Evolutionary conservation across 2,113 vertebrate genomes (phyloP).

Genomic region (Indicator maculatus): DNA sequence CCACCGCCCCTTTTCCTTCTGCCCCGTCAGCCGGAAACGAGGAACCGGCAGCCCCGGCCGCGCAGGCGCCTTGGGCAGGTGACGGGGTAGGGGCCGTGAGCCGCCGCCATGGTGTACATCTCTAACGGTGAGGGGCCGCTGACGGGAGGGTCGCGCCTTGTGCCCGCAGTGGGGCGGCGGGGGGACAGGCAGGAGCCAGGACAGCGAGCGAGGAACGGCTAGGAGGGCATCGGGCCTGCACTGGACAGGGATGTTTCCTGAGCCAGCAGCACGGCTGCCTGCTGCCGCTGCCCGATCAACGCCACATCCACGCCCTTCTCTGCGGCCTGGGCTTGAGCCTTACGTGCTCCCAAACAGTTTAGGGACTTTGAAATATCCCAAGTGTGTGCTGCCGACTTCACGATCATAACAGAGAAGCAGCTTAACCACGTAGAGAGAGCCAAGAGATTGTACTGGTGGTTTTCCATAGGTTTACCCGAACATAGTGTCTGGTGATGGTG

Average conservation of each 20-base stretch:
- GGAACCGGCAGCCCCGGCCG: rapidly evolving
- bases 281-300: not conserved
- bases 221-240: not conserved
- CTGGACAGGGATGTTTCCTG: not conserved
- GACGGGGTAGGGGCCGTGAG: not conserved
- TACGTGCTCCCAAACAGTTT: rapidly evolving
- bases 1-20: rapidly evolving
- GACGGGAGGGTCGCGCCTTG: not conserved
- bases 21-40: not conserved
- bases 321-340: not conserved
- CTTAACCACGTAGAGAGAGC: rapidly evolving
- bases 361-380: rapidly evolving
- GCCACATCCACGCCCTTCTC: rapidly evolving
- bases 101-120: slow-evolving; percentile 86
- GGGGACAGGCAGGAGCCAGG: not conserved
- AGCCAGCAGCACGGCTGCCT: not conserved
- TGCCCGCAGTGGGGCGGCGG: not conserved
- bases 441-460: rapidly evolving
- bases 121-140: slow-evolving; percentile 83
- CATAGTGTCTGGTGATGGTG: rapidly evolving
- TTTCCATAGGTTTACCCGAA: not conserved
- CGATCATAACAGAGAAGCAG: not conserved
- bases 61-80: not conserved
- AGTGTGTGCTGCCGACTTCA: not conserved
- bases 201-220: not conserved